These are phyloP conservation scores for Meriones unguiculatus DNA, from an alignment of 2,113 vertebrate species.

Conservation along the genomic window DNA sequence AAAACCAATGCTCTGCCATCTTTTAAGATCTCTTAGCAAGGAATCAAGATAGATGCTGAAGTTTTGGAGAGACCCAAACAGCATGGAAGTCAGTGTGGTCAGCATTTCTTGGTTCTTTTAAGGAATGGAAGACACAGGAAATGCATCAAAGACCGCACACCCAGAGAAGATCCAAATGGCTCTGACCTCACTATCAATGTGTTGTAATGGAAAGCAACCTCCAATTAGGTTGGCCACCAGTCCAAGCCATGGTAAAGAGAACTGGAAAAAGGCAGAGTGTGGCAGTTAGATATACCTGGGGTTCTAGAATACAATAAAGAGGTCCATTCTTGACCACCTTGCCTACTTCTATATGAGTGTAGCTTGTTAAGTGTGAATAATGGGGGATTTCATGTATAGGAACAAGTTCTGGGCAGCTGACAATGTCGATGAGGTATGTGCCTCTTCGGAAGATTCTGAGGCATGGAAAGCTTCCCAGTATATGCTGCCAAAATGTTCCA, in stretches of 20 bases:
- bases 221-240: neutral
- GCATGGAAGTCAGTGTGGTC: neutral
- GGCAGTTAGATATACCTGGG: neutral
- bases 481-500: neutral
- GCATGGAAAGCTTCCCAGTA: neutral
- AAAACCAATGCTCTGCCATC: neutral
- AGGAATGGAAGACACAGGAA: neutral
- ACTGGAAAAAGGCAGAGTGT: neutral
- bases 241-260: neutral
- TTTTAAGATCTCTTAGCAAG: neutral
- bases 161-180: neutral
- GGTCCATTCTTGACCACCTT: neutral
- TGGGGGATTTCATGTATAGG: neutral
- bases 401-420: neutral
- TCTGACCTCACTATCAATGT: neutral
- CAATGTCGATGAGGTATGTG: neutral
- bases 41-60: neutral
- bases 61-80: neutral
- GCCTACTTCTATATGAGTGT: neutral
- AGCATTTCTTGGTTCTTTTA: neutral
- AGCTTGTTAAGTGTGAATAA: neutral
- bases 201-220: neutral
- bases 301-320: neutral
- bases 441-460: neutral
- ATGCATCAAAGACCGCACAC: neutral